Conservation (phyloP, 1,140 invertebrate species). For the Chrysoperla carnea region DNA sequence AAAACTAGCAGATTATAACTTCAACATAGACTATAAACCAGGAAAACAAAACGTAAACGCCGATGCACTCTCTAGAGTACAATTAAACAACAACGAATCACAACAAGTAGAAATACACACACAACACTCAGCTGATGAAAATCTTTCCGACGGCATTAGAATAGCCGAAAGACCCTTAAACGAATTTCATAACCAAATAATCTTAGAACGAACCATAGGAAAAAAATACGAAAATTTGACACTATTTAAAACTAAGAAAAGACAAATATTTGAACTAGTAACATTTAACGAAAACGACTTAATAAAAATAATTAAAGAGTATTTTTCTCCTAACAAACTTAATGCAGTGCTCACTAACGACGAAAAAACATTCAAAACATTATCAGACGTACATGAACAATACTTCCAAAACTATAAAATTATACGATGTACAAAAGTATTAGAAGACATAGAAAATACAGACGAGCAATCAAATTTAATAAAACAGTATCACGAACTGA, state of each 20-base stretch:
- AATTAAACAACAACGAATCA: not conserved
- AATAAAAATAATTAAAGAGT: not conserved
- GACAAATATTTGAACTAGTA: not conserved
- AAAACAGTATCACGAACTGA: slow-evolving; percentile 7
- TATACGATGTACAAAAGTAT: not conserved
- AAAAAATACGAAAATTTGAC: not conserved
- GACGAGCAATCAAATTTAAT: slow-evolving; percentile 5
- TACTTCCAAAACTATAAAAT: not conserved
- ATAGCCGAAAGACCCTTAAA: not conserved
- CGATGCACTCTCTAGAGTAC: slow-evolving; percentile 8
- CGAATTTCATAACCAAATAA: not conserved
- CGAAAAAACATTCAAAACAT: too few species aligned
- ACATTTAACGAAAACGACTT: too few species aligned
- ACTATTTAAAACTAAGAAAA: not conserved
- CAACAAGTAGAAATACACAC: not conserved
- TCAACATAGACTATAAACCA: slow-evolving; percentile 14
- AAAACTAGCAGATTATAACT: slow-evolving; percentile 17
- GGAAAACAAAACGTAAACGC: slow-evolving; percentile 9
- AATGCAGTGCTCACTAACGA: not conserved
- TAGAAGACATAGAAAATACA: slow-evolving; percentile 2
- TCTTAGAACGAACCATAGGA: too few species aligned
- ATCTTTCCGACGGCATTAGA: not conserved
- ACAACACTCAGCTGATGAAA: not conserved
- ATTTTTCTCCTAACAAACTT: not conserved
- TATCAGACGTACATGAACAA: not conserved